phyloP scores from a whole-genome alignment of 2,113 vertebrate species.

The Pterophyllum scalare region DNA sequence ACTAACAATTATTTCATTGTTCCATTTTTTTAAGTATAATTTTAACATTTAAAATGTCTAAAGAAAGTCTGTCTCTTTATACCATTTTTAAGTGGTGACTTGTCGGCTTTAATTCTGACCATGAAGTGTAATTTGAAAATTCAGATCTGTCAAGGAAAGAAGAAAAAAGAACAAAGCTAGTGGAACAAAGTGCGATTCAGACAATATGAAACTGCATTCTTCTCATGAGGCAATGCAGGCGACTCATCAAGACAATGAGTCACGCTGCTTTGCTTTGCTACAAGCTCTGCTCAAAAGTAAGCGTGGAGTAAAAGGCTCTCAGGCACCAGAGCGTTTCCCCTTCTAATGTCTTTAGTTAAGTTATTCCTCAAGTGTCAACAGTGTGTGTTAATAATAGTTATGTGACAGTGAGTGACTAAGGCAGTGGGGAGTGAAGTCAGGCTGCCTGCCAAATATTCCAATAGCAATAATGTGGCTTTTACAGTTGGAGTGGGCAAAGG shows the following conservation, averaged over 20 bases:
- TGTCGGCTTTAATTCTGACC: constrained; percentile 30
- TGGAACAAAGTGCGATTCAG: constrained; percentile 34
- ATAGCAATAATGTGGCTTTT: constrained; percentile 49
- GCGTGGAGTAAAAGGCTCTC: constrained; percentile 43
- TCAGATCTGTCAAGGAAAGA: constrained; percentile 27
- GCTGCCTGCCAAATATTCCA: constrained; percentile 56
- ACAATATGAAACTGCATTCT: constrained; percentile 45
- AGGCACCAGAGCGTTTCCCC: constrained; percentile 28
- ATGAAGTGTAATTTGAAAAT: constrained; percentile 53
- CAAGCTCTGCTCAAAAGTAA: constrained; percentile 48
- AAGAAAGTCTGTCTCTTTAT: constrained; percentile 26
- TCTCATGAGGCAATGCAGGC: constrained; percentile 33
- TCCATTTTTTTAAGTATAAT: constrained; percentile 16
- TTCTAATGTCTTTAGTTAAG: constrained; percentile 54
- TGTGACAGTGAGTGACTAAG: constrained; percentile 62
- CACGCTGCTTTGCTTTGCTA: constrained; percentile 50
- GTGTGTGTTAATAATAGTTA: constrained; percentile 64
- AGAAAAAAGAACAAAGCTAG: constrained; percentile 33
- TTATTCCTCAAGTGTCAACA: constrained; percentile 62
- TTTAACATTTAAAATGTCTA: constrained; percentile 35
- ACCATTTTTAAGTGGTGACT: constrained; percentile 25
- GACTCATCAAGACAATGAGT: constrained; percentile 57
- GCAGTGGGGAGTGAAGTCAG: constrained; percentile 33
- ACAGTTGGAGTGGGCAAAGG: constrained; percentile 48
- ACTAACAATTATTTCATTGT: constrained; percentile 56